Percentiles rank a stretch among this genome's conserved stretches.
phyloP scores from a whole-genome alignment of 37 sponge, comb jelly and placozoan genomes.

The Haliclona indistincta region DNA sequence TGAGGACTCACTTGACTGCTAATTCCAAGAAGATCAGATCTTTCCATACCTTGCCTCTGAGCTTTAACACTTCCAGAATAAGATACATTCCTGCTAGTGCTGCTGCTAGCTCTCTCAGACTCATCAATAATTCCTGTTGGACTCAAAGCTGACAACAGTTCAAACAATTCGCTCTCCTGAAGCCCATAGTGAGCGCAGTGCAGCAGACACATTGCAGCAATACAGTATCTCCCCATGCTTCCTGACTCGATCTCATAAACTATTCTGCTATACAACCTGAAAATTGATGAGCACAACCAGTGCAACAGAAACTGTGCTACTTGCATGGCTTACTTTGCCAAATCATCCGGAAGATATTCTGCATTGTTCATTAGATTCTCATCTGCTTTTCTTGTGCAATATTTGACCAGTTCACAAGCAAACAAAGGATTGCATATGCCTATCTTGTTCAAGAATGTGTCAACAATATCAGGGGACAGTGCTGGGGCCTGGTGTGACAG shows the following conservation, averaged over 20 bases:
- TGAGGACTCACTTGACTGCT: too few species aligned
- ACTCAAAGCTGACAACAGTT: slow-evolving; percentile 30
- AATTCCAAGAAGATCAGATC: too few species aligned
- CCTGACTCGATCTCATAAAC: slow-evolving; percentile 6
- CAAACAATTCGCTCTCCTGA: slow-evolving; percentile 37
- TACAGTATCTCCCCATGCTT: slow-evolving; percentile 7
- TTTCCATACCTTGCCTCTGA: too few species aligned
- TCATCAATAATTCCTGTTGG: neutral
- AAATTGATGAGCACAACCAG: neutral
- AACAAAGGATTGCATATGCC: slow-evolving; percentile 35
- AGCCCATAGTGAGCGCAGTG: slow-evolving; percentile 32
- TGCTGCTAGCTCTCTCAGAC: too few species aligned
- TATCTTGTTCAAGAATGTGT: slow-evolving; percentile 20
- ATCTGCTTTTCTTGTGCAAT: neutral
- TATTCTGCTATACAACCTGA: slow-evolving; percentile 24
- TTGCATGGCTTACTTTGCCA: neutral
- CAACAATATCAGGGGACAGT: neutral
- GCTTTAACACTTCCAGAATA: too few species aligned
- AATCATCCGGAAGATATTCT: slow-evolving; percentile 18
- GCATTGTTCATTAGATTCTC: neutral
- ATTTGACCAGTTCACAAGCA: slow-evolving; percentile 13
- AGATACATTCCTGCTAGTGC: too few species aligned
- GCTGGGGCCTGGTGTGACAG: neutral
- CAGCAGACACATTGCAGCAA: slow-evolving; percentile 44
- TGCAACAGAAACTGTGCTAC: neutral